These are phyloP conservation scores for Eurystomus gularis DNA, from an alignment of 2,113 vertebrate species.

Conservation along the genomic window DNA sequence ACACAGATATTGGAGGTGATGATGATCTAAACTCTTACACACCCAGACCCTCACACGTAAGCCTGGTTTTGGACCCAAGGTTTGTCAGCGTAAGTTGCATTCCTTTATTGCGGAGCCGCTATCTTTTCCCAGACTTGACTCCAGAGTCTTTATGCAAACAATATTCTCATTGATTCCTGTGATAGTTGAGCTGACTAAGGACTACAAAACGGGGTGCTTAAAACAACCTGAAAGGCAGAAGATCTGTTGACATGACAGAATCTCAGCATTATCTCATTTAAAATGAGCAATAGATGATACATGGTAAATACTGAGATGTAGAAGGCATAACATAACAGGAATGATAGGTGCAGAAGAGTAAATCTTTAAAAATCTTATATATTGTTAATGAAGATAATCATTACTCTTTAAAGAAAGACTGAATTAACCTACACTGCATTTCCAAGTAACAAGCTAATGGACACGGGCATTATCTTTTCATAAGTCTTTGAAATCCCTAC, in stretches of 20 bases:
- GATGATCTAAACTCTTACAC: not conserved
- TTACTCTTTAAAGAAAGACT: constrained; percentile 61
- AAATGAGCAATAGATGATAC: constrained; percentile 37
- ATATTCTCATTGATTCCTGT: constrained; percentile 16
- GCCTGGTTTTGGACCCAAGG: not conserved
- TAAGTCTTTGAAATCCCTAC: constrained; percentile 39
- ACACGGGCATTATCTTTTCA: constrained; percentile 50
- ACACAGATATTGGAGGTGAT: not conserved
- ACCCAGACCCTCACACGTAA: not conserved
- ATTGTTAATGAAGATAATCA: constrained; percentile 70
- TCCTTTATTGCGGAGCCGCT: not conserved
- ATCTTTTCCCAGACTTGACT: constrained; percentile 5
- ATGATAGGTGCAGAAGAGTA: constrained; percentile 38
- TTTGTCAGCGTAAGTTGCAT: not conserved
- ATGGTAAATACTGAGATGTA: not conserved
- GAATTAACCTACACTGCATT: constrained; percentile 49
- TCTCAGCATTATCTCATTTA: constrained; percentile 44
- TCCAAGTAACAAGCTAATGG: constrained; percentile 64
- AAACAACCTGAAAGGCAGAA: constrained; percentile 7
- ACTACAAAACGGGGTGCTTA: not conserved
- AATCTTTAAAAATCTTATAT: constrained; percentile 62
- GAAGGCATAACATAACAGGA: not conserved
- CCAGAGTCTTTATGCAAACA: not conserved
- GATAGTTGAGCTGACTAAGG: constrained; percentile 52
- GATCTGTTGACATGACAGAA: constrained; percentile 55